Conservation (phyloP, 2,113 vertebrate genomes). For the Prinia subflava region DNA sequence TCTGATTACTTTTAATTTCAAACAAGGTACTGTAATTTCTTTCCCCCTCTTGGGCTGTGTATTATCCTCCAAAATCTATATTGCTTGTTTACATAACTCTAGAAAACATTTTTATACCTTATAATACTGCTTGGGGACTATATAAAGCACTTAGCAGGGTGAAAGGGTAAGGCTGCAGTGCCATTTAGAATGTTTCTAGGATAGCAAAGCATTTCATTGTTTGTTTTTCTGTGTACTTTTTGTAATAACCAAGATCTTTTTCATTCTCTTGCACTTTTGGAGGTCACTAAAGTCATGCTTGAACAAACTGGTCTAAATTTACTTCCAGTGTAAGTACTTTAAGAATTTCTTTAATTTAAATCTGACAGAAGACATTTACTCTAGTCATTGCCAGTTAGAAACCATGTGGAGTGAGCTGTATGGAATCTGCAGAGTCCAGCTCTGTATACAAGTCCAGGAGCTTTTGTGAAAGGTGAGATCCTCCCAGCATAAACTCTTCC, state of each 20-base stretch:
- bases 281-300: neutral
- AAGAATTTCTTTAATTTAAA: neutral
- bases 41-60: neutral
- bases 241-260: neutral
- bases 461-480: neutral
- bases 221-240: neutral
- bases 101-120: neutral
- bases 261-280: neutral
- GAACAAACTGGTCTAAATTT: neutral
- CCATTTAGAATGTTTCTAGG: neutral
- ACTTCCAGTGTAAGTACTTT: neutral
- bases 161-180: neutral
- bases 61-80: neutral
- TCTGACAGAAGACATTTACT: neutral
- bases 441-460: neutral
- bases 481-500: neutral
- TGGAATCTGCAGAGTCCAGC: neutral
- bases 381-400: neutral
- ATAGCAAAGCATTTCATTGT: neutral
- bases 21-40: neutral
- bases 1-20: constrained; percentile 35
- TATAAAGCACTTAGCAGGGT: neutral
- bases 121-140: neutral
- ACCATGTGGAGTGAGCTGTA: neutral
- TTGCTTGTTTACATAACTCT: constrained; percentile 17